phyloP scores from a whole-genome alignment of 2,888 invertebrate genomes.

The Embidobia sp. region DNA sequence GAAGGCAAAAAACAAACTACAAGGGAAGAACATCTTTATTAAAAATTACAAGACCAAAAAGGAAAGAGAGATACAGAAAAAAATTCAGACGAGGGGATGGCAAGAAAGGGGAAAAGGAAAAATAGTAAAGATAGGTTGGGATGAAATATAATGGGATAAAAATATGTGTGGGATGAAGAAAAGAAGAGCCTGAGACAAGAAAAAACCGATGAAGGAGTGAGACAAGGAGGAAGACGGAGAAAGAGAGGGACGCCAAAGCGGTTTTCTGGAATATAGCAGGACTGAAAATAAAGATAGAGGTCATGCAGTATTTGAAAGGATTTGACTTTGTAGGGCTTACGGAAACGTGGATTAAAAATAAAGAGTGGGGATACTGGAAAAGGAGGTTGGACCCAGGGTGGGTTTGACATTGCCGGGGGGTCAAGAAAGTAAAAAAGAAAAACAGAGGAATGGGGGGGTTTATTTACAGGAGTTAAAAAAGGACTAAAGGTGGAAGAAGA shows the following conservation, averaged over 20 bases:
- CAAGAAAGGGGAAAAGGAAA: background rate
- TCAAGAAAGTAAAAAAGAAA: background rate
- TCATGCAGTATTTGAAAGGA: background rate
- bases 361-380: constrained; percentile 1
- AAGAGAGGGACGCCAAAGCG: background rate
- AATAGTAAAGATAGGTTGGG: background rate
- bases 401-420: background rate
- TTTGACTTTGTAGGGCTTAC: constrained; percentile 1
- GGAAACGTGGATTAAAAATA: constrained; percentile 9
- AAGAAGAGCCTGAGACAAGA: background rate
- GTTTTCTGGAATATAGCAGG: background rate
- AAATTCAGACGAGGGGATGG: background rate
- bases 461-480: constrained; percentile 1
- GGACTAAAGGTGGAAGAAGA: background rate
- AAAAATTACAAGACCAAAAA: background rate
- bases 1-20: background rate
- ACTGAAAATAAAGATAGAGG: constrained; percentile 2
- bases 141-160: background rate
- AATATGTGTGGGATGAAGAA: background rate
- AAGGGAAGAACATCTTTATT: background rate
- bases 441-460: constrained; percentile 1
- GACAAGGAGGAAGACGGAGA: background rate
- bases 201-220: background rate
- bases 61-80: constrained; percentile 9
- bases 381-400: background rate